Evolutionary conservation across 64 coral and sea anemone genomes (phyloP), one percentile per base, ranked within the genome.

Genomic region (Cladopsammia gracilis): DNA sequence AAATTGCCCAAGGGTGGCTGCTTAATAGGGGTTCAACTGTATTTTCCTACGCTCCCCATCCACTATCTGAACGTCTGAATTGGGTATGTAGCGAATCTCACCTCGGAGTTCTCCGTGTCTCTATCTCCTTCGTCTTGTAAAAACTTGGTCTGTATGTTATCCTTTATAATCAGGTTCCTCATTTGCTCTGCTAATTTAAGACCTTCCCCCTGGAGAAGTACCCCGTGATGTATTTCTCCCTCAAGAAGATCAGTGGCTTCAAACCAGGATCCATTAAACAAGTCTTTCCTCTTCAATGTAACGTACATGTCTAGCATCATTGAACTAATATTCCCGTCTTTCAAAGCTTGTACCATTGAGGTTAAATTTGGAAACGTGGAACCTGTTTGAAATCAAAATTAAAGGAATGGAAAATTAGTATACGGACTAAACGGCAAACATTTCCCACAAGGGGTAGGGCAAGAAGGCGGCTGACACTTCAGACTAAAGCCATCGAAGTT

Each of bases 331-430:
- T 84, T 68, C 5, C 80, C 60, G 18, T 6, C 22, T 68, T 20
- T 42, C 14, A 84, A 68, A 48, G 80, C 80, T 84, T 84, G 7
- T 9, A 84, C 3, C 80, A 84, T 84, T 11, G 80, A 84, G 44
- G 44, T 84, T 49, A 68, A 8, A 49, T 68, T 19, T 6, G 44
- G 10, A 14, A 84, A 84, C 18, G 9, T 67, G 10, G 80, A 68
- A 48, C 80, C 80, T 68, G 43, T 43, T 14, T 5, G 44, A 34
- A 6, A 24, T 49, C 3, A 20, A 48, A 75, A 3, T 18, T 8
- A 34, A 34, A 34, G 0, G 34, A 34, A 34, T 34, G 2, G 34
- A 34, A 34, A 2, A 34, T 2, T 34, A 34, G 34, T 34, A 34
- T 34, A 34, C 34, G 34, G 2, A 34, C 34, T 34, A 34, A 34